phyloP scores from a whole-genome alignment of 2,888 invertebrate genomes.

The Parnassius glacialis region DNA sequence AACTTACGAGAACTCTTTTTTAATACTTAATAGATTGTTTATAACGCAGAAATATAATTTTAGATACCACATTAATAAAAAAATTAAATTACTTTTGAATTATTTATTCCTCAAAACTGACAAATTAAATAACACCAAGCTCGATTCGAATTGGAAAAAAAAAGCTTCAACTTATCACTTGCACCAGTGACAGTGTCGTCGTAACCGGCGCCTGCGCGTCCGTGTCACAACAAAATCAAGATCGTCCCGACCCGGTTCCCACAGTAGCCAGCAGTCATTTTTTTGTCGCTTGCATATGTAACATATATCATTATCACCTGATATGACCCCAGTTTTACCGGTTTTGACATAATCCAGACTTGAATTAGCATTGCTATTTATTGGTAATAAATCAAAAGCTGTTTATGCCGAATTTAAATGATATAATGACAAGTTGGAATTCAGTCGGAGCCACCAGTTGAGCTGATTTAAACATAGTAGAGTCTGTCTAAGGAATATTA shows the following conservation, averaged over 20 bases:
- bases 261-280: slow-evolving; percentile 51
- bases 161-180: slow-evolving; percentile 31
- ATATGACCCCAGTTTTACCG: slow-evolving; percentile 4
- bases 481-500: no score
- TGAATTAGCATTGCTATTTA: slow-evolving; percentile 7
- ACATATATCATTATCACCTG: slow-evolving; percentile 23
- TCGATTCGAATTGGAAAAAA: no score
- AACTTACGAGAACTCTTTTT: no score
- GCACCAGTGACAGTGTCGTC: slow-evolving; percentile 41
- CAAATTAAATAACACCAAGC: no score
- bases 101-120: no score
- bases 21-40: no score
- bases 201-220: slow-evolving; percentile 56
- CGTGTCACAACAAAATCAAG: slow-evolving; percentile 66
- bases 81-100: no score
- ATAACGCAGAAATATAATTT: no score
- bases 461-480: no score
- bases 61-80: no score
- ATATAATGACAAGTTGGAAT: no score
- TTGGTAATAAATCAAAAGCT: slow-evolving; percentile 7
- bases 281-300: slow-evolving; percentile 39
- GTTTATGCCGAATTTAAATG: neutral
- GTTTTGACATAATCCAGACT: slow-evolving; percentile 12
- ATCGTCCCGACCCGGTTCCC: slow-evolving; percentile 67
- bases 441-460: no score